Conservation (phyloP, 2,113 vertebrate genomes). For the Crotalus viridis region DNA sequence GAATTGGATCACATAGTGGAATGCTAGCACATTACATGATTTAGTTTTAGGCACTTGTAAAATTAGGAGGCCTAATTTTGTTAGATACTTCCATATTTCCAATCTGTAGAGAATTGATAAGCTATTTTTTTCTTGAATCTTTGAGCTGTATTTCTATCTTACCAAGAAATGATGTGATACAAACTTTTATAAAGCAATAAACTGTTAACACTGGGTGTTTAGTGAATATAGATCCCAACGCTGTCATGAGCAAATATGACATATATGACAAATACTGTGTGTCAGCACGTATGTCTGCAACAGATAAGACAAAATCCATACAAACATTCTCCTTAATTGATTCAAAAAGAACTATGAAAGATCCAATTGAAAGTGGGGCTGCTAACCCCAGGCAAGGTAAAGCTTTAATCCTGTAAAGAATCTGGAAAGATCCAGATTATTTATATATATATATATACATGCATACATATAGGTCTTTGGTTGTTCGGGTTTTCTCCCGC, state of each 20-base stretch:
- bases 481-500: too few species aligned
- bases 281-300: not conserved
- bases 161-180: not conserved
- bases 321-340: not conserved
- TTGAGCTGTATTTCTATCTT: not conserved
- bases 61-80: not conserved
- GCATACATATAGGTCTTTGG: too few species aligned
- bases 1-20: not conserved
- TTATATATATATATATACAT: too few species aligned
- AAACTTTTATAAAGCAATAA: not conserved
- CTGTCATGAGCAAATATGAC: not conserved
- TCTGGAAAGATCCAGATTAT: too few species aligned
- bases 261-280: not conserved
- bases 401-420: not conserved
- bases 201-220: not conserved
- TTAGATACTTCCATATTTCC: not conserved
- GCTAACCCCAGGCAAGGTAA: not conserved
- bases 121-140: not conserved
- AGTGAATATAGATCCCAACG: not conserved
- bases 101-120: not conserved
- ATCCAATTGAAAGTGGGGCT: not conserved
- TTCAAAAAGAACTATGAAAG: not conserved
- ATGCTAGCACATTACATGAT: not conserved
- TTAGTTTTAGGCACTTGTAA: not conserved
- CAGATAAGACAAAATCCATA: not conserved